Evolutionary conservation across 2,113 vertebrate species (phyloP), one percentile per base, ranked within the genome.

Genomic region (Ornithorhynchus anatinus): DNA sequence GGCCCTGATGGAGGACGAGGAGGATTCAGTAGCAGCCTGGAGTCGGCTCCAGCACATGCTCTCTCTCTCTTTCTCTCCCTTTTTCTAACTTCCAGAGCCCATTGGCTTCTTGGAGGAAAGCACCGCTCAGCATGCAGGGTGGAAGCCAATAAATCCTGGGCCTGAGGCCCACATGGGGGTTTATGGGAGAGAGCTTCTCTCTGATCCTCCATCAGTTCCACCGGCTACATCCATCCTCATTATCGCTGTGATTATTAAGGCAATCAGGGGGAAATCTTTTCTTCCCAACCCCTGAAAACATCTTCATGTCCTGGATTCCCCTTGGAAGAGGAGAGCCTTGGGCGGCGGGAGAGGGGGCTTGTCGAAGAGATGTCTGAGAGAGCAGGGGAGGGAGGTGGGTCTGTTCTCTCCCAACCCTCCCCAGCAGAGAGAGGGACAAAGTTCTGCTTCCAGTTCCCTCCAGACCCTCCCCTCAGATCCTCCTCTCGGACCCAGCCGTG

Each of bases 211-310:
- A 59, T 77, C 83, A 73, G 35, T 75, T 79, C 74, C 23, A 19
- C 80, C 40, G 4, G 14, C 29, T 40, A 59, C 57, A 39, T 86
- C 65, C 67, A 56, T 84, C 77, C 72, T 53, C 3, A 14, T 73
- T 77, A 74, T 89, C 86, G 77, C 84, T 66, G 79, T 75, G 81
- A 83, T 84, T 79, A 86, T 81, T 81, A 84, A 86, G 87, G 80
- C 80, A 81, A 76, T 78, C 69, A 69, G 36, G 72, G 69, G 60
- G 58, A 79, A 78, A 70, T 72, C 71, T 77, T 65, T 63, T 36
- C 59, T 81, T 64, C 60, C 27, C 45, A 51, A 69, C 65, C 72
- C 63, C 53, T 23, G 58, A 59, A 48, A 62, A 56, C 1, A 2
- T 44, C 70, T 77, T 60, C 1, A 72, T 63, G n/a, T n/a, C n/a